Evolutionary conservation across 92 coral and sea anemone genomes (phyloP).

Genomic region (Chrysogorgia sp.): DNA sequence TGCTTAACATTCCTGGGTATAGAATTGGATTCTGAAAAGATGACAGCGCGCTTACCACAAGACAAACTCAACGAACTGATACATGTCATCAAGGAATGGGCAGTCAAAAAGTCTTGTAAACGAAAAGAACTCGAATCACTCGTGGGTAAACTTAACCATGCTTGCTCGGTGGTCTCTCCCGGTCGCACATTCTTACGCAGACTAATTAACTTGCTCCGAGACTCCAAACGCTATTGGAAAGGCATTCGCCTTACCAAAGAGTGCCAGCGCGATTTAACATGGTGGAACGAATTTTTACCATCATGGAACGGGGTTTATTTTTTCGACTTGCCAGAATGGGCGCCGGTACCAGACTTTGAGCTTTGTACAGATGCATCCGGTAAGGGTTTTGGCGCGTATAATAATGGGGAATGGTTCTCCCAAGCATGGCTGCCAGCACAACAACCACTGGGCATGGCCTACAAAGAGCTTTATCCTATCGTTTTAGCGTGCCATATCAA

Average conservation of each 20-base stretch:
- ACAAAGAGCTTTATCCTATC: conserved; percentile 22
- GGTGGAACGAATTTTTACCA: conserved; percentile 61
- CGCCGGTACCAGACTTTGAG: conserved; percentile 41
- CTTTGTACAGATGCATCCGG: conserved; percentile 58
- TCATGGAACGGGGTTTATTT: conserved; percentile 63
- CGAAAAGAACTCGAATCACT: conserved; percentile 59
- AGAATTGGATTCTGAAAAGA: conserved; percentile 21
- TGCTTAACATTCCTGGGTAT: conserved; percentile 20
- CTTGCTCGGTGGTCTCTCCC: conserved; percentile 55
- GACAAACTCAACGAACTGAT: conserved; percentile 11
- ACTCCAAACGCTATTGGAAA: conserved; percentile 42
- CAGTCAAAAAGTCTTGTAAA: background rate
- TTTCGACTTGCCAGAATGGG: conserved; percentile 47
- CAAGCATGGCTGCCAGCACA: conserved; percentile 32
- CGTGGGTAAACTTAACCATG: conserved; percentile 54
- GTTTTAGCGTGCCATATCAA: conserved; percentile 10
- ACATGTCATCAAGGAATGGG: background rate
- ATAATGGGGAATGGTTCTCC: conserved; percentile 49
- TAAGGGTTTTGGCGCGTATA: conserved; percentile 51
- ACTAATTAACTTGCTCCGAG: conserved; percentile 43
- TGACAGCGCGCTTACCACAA: conserved; percentile 11
- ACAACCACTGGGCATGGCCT: too few relatives aligned
- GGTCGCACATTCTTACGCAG: conserved; percentile 62
- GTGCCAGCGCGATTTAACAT: conserved; percentile 49
- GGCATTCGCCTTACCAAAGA: conserved; percentile 48